Percentiles rank a stretch among this genome's conserved stretches.
Evolutionary conservation across 2,113 vertebrate species (phyloP).

Genomic region (Australoheros scitulus): DNA sequence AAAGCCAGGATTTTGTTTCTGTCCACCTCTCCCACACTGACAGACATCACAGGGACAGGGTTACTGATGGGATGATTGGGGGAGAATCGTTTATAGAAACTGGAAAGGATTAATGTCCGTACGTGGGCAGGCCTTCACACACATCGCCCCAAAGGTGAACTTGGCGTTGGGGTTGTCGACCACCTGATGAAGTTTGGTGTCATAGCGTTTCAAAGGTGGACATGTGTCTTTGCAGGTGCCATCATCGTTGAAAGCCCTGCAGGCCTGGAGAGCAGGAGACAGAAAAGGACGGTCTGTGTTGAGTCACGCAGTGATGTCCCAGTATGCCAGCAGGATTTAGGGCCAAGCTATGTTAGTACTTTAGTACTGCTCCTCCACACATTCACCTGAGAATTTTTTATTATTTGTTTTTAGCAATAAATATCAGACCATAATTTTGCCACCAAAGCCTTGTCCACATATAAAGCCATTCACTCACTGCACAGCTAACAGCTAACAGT

Average conservation of each 20-base stretch:
- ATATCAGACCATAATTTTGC: too few species aligned
- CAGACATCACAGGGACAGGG: background rate
- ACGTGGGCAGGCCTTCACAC: slow-evolving; percentile 92
- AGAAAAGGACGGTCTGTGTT: background rate
- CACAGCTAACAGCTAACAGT: too few species aligned
- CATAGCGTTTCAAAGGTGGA: slow-evolving; percentile 83
- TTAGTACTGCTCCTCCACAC: background rate
- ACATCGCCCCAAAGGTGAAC: slow-evolving; percentile 91
- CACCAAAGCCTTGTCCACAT: too few species aligned
- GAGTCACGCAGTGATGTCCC: too few species aligned
- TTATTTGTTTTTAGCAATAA: too few species aligned
- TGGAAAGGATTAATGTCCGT: slow-evolving; percentile 55
- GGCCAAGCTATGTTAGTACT: background rate
- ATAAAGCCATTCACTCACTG: too few species aligned
- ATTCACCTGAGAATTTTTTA: background rate
- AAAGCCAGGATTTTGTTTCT: too few species aligned
- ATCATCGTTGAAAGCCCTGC: slow-evolving; percentile 87
- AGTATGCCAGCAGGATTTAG: fast-evolving
- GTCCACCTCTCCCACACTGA: background rate
- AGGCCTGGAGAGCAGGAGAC: slow-evolving; percentile 80
- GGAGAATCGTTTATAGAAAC: too few species aligned
- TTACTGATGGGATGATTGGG: background rate
- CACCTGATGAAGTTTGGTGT: slow-evolving; percentile 84
- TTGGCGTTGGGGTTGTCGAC: slow-evolving; percentile 88
- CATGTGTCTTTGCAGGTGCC: slow-evolving; percentile 89